Percentiles rank a stretch among this genome's conserved stretches.
Conservation (phyloP, 1,140 invertebrate species). For the Atopsyche davidsoni region DNA sequence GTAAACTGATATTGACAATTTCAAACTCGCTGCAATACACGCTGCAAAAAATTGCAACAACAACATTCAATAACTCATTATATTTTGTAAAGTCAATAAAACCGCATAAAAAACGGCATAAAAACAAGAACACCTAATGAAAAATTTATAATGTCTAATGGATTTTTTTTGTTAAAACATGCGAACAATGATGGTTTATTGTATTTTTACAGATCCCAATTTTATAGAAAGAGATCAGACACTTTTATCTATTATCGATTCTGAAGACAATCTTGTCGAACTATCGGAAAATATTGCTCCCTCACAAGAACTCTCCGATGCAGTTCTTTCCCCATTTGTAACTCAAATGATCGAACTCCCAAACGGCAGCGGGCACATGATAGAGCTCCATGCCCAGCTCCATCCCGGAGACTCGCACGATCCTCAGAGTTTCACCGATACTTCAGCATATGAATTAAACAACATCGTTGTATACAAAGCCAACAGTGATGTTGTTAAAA, state of each 20-base stretch:
- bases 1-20: conserved; percentile 3
- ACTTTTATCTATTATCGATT: conserved; percentile 9
- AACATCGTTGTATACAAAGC: conserved; percentile 22
- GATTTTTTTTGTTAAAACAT: conserved; percentile 1
- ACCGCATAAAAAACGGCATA: background rate
- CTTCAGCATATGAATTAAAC: conserved; percentile 10
- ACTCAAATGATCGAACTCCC: conserved; percentile 22
- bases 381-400: conserved; percentile 18
- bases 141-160: background rate
- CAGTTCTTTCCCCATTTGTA: conserved; percentile 7
- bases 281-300: conserved; percentile 14
- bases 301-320: conserved; percentile 10
- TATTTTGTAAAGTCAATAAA: background rate
- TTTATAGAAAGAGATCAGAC: background rate
- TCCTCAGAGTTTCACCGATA: background rate
- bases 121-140: background rate
- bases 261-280: conserved; percentile 14
- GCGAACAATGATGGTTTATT: conserved; percentile 3
- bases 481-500: conserved; percentile 20
- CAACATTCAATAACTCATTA: background rate
- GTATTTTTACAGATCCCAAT: no score
- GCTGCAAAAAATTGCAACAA: background rate
- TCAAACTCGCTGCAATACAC: background rate
- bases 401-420: background rate
- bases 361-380: conserved; percentile 20